Conservation (phyloP, 2,888 invertebrate genomes). For the Steromphala cineraria region DNA sequence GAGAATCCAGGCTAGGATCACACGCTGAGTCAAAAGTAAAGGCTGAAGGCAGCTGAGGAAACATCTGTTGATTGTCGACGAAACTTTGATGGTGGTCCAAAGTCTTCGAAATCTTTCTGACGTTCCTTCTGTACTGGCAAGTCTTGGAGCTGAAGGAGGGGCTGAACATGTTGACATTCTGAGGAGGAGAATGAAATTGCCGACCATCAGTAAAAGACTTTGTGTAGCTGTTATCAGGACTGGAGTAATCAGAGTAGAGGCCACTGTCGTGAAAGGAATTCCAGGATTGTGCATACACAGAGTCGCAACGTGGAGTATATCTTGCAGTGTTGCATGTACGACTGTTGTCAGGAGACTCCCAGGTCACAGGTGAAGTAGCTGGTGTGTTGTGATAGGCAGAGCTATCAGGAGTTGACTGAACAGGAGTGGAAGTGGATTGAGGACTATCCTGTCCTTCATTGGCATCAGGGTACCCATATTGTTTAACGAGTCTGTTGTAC, state of each 20-base stretch:
- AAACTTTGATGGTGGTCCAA: too few species aligned
- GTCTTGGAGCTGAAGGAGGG: not conserved
- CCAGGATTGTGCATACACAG: not conserved
- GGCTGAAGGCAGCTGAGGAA: too few species aligned
- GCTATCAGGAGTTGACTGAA: not conserved
- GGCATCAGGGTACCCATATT: not conserved
- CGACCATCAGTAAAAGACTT: not conserved
- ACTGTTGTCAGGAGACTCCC: not conserved
- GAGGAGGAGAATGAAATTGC: not conserved
- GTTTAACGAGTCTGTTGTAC: too few species aligned
- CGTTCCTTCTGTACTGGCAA: not conserved
- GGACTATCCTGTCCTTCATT: not conserved
- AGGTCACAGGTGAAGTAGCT: not conserved
- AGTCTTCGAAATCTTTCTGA: too few species aligned
- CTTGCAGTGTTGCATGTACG: not conserved
- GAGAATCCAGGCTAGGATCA: too few species aligned
- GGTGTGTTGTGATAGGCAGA: not conserved
- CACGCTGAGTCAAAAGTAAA: too few species aligned
- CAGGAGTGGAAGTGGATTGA: not conserved
- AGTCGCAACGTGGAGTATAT: not conserved
- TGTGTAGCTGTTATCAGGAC: not conserved
- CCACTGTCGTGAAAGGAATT: not conserved
- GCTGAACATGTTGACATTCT: conserved; percentile 10
- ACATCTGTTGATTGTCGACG: too few species aligned
- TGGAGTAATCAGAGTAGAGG: not conserved